Evolutionary conservation across 1,140 invertebrate genomes (phyloP).

Genomic region (Onthophagus taurus): DNA sequence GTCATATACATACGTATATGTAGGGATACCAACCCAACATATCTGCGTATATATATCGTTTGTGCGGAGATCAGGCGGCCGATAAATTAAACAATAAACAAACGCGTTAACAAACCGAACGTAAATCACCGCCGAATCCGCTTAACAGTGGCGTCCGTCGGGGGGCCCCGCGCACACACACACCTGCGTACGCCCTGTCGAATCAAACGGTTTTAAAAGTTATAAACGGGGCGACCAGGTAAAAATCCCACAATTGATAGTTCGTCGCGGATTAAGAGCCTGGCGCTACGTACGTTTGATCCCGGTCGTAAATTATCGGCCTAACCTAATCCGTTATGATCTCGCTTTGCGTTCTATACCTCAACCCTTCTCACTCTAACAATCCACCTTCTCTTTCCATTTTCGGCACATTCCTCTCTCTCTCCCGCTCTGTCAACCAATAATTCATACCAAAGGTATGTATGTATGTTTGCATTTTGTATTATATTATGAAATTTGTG

Average conservation of each 20-base stretch:
- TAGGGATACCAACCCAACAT: background rate
- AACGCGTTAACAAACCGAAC: constrained; percentile 21
- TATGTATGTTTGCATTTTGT: too few relatives aligned
- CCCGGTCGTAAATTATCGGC: constrained; percentile 35
- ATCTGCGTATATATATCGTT: background rate
- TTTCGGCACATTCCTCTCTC: too few relatives aligned
- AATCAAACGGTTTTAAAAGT: constrained; percentile 32
- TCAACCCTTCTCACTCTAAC: too few relatives aligned
- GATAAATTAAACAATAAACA: constrained; percentile 20
- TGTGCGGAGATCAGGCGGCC: too few relatives aligned
- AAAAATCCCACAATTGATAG: constrained; percentile 38
- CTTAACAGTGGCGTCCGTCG: constrained; percentile 20
- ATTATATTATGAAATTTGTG: too few relatives aligned
- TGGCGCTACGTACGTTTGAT: constrained; percentile 28
- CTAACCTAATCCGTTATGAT: constrained; percentile 37
- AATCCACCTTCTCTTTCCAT: too few relatives aligned
- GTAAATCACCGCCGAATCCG: constrained; percentile 30
- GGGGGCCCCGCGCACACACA: constrained; percentile 10
- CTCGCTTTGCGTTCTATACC: too few relatives aligned
- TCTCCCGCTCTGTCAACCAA: too few relatives aligned
- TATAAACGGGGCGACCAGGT: constrained; percentile 25
- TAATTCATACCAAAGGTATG: too few relatives aligned
- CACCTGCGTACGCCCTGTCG: constrained; percentile 29
- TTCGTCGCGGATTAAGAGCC: constrained; percentile 33
- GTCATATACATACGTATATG: too few relatives aligned